Evolutionary conservation across 2,113 vertebrate genomes (phyloP).

Genomic region (Sinosuthora webbiana): DNA sequence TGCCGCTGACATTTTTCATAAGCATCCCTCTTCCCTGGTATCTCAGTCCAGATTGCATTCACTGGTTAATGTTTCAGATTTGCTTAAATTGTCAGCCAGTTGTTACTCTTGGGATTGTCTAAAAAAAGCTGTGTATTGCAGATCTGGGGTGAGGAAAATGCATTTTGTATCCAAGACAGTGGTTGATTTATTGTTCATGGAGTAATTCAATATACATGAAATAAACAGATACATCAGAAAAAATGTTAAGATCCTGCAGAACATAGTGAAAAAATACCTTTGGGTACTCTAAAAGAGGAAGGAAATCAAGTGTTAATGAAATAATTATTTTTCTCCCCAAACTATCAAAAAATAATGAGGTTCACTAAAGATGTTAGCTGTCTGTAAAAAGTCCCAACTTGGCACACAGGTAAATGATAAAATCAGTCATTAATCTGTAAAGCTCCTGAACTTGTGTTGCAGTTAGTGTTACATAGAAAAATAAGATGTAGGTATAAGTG

Average conservation of each 20-base stretch:
- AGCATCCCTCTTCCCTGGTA: background rate
- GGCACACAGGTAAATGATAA: background rate
- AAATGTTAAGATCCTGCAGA: background rate
- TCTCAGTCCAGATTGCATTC: background rate
- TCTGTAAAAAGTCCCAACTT: background rate
- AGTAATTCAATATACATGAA: constrained; percentile 11
- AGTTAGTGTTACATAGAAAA: background rate
- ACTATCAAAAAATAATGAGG: background rate
- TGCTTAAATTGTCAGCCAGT: constrained; percentile 14
- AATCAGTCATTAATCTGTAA: background rate
- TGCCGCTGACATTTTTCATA: background rate
- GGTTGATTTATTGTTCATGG: constrained; percentile 16
- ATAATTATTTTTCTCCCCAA: constrained; percentile 11
- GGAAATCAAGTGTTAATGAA: constrained; percentile 23
- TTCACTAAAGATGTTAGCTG: background rate
- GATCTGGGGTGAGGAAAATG: constrained; percentile 6
- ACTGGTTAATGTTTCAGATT: constrained; percentile 1
- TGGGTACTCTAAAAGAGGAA: background rate
- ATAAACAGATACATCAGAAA: constrained; percentile 24
- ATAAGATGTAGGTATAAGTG: background rate
- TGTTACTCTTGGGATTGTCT: constrained; percentile 23
- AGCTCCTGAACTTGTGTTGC: background rate
- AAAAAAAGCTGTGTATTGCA: background rate
- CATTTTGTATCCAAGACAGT: constrained; percentile 2
- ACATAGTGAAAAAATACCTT: background rate